Evolutionary conservation across 1,140 invertebrate genomes (phyloP).

Genomic region (Panagrolaimus sp.): DNA sequence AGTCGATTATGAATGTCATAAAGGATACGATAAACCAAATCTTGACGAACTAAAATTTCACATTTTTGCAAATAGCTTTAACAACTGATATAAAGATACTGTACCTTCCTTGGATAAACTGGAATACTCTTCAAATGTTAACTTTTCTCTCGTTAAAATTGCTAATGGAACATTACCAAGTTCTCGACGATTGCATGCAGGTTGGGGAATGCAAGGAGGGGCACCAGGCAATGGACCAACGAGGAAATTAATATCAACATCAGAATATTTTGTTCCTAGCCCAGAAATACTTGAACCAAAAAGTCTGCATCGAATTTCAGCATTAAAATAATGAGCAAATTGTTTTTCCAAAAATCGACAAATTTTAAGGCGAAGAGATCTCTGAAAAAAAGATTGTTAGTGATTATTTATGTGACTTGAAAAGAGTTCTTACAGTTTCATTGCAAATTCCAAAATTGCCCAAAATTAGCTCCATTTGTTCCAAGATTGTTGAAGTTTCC

Average conservation of each 20-base stretch:
- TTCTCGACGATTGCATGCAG: no score
- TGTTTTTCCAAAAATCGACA: neutral
- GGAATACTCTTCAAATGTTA: no score
- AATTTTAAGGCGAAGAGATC: neutral
- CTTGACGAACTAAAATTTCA: no score
- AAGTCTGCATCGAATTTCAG: neutral
- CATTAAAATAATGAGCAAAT: neutral
- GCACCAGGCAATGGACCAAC: neutral
- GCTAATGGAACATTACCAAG: no score
- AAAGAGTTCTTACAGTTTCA: neutral
- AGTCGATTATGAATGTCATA: no score
- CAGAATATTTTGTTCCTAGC: neutral
- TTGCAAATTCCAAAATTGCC: neutral
- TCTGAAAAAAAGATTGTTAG: neutral
- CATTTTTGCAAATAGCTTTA: no score
- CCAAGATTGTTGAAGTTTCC: neutral
- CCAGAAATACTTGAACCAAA: slow-evolving; percentile 8
- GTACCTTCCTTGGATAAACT: no score
- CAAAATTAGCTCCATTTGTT: neutral
- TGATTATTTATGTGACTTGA: no score
- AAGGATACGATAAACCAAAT: no score
- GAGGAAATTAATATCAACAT: slow-evolving; percentile 5
- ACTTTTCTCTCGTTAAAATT: no score
- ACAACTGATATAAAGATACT: no score
- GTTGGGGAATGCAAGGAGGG: neutral